Evolutionary conservation across 37 sponge, comb jelly and placozoan species (phyloP).

Genomic region (Hormiphora californensis): DNA sequence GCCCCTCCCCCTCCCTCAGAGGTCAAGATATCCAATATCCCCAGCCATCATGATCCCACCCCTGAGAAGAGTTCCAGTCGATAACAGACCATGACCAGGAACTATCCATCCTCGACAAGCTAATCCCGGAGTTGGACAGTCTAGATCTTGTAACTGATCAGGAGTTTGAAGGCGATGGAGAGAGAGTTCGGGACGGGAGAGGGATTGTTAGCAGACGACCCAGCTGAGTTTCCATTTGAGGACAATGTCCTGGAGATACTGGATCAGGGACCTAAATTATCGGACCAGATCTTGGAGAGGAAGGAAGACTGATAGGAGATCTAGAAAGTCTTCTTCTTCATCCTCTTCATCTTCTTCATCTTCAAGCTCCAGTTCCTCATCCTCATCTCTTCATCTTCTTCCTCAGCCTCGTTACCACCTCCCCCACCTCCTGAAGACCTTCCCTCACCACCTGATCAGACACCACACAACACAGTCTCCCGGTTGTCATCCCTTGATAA

Average conservation of each 20-base stretch:
- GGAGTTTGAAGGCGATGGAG: too few species aligned
- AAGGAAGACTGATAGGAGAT: not conserved
- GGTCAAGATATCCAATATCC: too few species aligned
- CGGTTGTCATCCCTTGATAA: slow-evolving; percentile 9
- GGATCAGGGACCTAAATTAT: not conserved
- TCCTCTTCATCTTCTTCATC: not conserved
- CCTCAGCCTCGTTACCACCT: not conserved
- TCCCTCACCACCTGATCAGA: not conserved
- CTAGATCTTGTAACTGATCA: not conserved
- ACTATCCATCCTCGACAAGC: too few species aligned
- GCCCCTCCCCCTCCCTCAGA: too few species aligned
- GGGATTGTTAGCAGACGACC: not conserved
- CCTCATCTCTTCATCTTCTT: not conserved
- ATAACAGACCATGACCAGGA: too few species aligned
- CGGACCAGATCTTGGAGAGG: not conserved
- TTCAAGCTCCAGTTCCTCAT: not conserved
- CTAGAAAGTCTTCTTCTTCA: not conserved
- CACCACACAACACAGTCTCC: not conserved
- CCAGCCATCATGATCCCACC: too few species aligned
- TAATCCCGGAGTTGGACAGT: too few species aligned
- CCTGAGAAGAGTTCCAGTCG: too few species aligned
- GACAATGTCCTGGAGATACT: slow-evolving; percentile 6
- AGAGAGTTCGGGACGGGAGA: not conserved
- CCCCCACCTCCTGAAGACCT: not conserved
- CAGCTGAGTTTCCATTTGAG: slow-evolving; percentile 34